Base-by-base conservation (phyloP, 2,888 invertebrate species). In the Cloeon dipterum region DNA sequence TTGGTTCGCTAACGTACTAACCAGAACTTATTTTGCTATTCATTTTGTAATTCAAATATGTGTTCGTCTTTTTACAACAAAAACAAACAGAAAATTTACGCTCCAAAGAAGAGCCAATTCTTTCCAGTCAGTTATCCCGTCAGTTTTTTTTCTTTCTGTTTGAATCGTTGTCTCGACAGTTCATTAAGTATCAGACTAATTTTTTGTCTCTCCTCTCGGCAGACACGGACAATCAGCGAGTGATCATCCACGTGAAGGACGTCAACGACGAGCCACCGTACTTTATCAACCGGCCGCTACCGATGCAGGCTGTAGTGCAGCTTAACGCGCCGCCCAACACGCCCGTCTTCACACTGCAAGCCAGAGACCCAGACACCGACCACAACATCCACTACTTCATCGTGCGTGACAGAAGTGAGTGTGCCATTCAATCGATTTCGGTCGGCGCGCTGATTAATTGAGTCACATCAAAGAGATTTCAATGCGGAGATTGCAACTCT, bases 291-390 rank as follows among this genome's bases (percentile, higher is more conserved):
- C 73, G 85, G 2, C 96, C 96, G 0, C 62, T 86, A 44, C 96
- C 96, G 14, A 94, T 93, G 85, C 86, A 93, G 58, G 86, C 94
- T 1, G 91, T 94, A 41, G 91, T 94, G 1, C 89, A 93, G 52
- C 67, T 89, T 37, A 93, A 93, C 55, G 91, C 93, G 3, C 82
- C 88, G 3, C 82, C 88, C 26, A 93, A 91, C 55, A 89, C 89
- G 0, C 88, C 86, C 4, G 91, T 94, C 4, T 94, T 91, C 60
- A 91, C 91, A n/a, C 70, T 98, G 19, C 88, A 91, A 56, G 96
- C 96, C 13, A 64, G 89, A 44, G 94, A 96, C 56, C 93, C 93
- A 3, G 91, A 93, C 54, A 89, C 89, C 1, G 91, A 89, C 59
- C 86, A 89, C 55, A 85, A 86, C 54, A 88, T 93, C 44, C 88